Base-by-base conservation (phyloP, 2,888 invertebrate genomes). In the Helleia helle region DNA sequence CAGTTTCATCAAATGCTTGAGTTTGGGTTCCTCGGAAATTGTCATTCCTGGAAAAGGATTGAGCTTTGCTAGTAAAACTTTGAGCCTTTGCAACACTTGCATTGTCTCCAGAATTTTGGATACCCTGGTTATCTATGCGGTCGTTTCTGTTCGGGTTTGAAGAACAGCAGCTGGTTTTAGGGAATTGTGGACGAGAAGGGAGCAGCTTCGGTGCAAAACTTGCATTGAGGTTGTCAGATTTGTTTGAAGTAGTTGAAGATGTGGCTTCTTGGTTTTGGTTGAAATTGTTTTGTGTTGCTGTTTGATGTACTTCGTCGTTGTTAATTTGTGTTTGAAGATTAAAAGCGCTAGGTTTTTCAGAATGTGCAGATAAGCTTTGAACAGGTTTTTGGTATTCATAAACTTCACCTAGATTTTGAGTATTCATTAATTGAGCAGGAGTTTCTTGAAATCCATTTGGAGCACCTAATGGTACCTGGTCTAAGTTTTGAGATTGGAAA, bases 1-100 rank as follows among this genome's bases (percentile, higher is more conserved):
- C 83, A 36, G 72, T 72, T 55, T 70, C 54, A 43, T 79, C 73
- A 38, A 73, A 84, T 40, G 60, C 74, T 0, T 80, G 74, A n/a
- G n/a, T n/a, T 6, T 77, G 73, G 38, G 66, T 58, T 11, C 67
- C 74, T 25, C 65, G 68, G 12, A 83, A 83, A n/a, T 57, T 40
- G 47, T 80, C 79, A 1, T 59, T 56, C 1, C 66, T 73, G 17
- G 55, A 54, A 13, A 65, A 55, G 26, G 31, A 52, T 36, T 57
- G 54, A 22, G 49, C 17, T 53, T 40, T 36, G 24, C 41, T 42
- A 26, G 40, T 17, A 38, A 26, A 25, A 39, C 17, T 29, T 38
- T 46, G 5, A 36, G 29, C 36, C 27, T 22, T 24, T 6, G 12
- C 17, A 24, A 9, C 31, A 11, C 26, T 17, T 15, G 9, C 31